Percentiles rank a stretch among this genome's conserved stretches.
These are phyloP conservation scores for Catocala nupta DNA, from an alignment of 2,888 invertebrate species.

Conservation along the genomic window DNA sequence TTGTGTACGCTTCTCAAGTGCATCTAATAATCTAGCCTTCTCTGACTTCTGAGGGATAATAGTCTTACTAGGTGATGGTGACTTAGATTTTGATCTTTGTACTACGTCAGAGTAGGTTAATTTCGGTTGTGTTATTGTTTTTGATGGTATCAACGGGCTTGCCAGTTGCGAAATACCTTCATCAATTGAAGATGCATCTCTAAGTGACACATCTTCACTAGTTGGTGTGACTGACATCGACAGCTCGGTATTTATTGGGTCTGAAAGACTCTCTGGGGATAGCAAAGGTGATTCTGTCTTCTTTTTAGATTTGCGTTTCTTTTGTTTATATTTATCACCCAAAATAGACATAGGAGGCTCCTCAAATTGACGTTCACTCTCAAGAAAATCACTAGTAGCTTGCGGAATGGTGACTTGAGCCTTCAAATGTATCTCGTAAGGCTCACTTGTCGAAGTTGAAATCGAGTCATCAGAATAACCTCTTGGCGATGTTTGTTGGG, in stretches of 20 bases:
- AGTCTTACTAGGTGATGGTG: constrained; percentile 80
- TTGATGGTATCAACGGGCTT: constrained; percentile 63
- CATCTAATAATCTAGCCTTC: constrained; percentile 72
- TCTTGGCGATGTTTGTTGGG: constrained; percentile 85
- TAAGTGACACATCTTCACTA: constrained; percentile 77
- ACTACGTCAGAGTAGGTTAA: constrained; percentile 83
- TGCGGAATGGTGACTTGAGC: constrained; percentile 87
- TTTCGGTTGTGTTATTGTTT: constrained; percentile 58
- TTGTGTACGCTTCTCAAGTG: constrained; percentile 77
- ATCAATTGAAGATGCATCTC: constrained; percentile 78
- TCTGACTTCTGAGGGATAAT: constrained; percentile 66
- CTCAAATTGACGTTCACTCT: constrained; percentile 73
- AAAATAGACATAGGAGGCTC: constrained; percentile 66
- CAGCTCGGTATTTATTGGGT: constrained; percentile 83
- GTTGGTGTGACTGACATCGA: constrained; percentile 80
- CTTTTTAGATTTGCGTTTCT: constrained; percentile 76
- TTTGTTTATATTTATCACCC: constrained; percentile 75
- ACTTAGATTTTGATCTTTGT: constrained; percentile 83
- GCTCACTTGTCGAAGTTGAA: constrained; percentile 84
- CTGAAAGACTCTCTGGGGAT: constrained; percentile 83
- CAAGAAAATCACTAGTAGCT: constrained; percentile 73
- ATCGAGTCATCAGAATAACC: constrained; percentile 83
- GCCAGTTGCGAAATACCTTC: constrained; percentile 81
- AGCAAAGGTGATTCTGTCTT: constrained; percentile 72
- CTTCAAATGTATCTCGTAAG: constrained; percentile 88